These are phyloP conservation scores for Caenorhabditis panamensis DNA, from an alignment of 2,888 invertebrate genomes.

Conservation along the genomic window DNA sequence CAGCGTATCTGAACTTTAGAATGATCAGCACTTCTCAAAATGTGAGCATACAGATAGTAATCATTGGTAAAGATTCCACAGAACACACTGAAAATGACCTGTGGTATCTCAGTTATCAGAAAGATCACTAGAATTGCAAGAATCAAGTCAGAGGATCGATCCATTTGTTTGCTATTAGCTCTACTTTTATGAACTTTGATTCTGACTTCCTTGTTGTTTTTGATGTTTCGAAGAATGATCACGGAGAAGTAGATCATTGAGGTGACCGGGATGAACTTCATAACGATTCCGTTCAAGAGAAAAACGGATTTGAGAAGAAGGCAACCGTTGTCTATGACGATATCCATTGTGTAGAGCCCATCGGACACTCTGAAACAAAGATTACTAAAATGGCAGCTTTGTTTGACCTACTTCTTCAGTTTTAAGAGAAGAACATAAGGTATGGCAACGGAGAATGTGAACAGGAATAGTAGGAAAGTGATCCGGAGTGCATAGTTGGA, in stretches of 20 bases:
- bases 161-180: constrained; percentile 4
- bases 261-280: background rate
- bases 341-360: background rate
- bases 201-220: background rate
- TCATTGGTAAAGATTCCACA: constrained; percentile 2
- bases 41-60: background rate
- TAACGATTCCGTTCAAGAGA: background rate
- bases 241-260: background rate
- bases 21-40: background rate
- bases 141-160: constrained; percentile 11
- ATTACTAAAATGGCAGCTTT: too few relatives aligned
- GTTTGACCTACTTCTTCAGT: background rate
- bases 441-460: constrained; percentile 7
- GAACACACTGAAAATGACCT: constrained; percentile 9
- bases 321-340: constrained; percentile 2
- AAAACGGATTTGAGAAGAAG: constrained; percentile 5
- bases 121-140: constrained; percentile 5
- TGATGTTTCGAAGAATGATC: background rate
- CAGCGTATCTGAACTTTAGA: constrained; percentile 4
- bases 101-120: constrained; percentile 10
- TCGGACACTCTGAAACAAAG: background rate
- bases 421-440: background rate
- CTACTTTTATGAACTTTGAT: background rate
- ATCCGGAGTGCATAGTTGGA: background rate
- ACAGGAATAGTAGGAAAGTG: background rate